Evolutionary conservation across 64 coral and sea anemone species (phyloP), one percentile per base, ranked within the genome.

Genomic region (Montipora efflorescens): DNA sequence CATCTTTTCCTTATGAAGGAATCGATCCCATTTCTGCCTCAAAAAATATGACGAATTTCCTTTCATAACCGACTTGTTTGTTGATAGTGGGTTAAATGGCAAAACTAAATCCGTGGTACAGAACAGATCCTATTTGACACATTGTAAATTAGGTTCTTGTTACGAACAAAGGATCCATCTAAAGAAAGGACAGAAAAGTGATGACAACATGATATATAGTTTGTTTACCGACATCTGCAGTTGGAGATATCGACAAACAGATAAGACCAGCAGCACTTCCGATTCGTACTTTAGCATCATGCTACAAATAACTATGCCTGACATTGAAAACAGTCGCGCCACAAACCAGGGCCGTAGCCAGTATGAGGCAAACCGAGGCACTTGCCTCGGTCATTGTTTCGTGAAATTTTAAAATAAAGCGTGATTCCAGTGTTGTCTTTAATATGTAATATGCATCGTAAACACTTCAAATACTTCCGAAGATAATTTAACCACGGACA

Each of bases 221-320:
- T 86, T 71, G 82, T 86, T 86, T 86, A 86, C 62, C 43, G 62
- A 86, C 82, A 72, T 86, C 82, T 86, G 82, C 8, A 49, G 64
- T 52, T 86, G 47, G 45, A 86, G 82, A 71, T 71, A 86, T 86
- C 82, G 45, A 71, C 46, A 70, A 72, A 71, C 82, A 23, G 82
- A 86, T 86, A 86, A 84, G 10, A 12, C 68, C 43, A 86, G 47
- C 23, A 86, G 82, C 61, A 86, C 49, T 86, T 86, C 82, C 82
- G 82, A 86, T 86, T 86, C 64, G 47, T 36, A 68, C 45, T 84
- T 84, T 67, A 68, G 45, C 10, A 43, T 43, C 67, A 86, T 22
- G 5, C 82, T 46, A 43, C 66, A 36, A 36, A 36, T 36, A 36
- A 36, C 36, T 36, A 36, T 36, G 36, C 36, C 36, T 36, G 36